phyloP scores from a whole-genome alignment of 2,113 vertebrate genomes.

The Lepus americanus region DNA sequence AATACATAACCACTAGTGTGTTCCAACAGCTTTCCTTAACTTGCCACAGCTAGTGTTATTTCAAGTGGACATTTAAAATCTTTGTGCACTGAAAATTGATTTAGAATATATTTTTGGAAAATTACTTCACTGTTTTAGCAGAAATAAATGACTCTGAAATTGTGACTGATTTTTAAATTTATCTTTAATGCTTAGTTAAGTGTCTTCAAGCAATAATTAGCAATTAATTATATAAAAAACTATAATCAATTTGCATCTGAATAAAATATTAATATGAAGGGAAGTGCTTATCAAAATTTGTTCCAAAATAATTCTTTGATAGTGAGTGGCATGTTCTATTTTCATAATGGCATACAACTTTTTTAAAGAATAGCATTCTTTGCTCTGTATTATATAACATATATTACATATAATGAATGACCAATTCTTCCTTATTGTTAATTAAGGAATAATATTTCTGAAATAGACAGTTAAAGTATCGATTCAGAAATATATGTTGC shows the following conservation, averaged over 20 bases:
- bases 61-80: neutral
- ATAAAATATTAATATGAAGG: neutral
- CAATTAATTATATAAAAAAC: neutral
- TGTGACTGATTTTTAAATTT: neutral
- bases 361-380: neutral
- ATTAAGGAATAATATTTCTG: neutral
- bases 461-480: neutral
- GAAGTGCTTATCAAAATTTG: neutral
- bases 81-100: neutral
- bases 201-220: neutral
- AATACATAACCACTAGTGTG: neutral
- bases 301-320: neutral
- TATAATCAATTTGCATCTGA: neutral
- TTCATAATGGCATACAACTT: neutral
- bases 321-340: neutral
- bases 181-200: neutral
- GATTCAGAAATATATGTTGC: neutral
- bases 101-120: neutral
- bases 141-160: neutral
- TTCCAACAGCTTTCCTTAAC: neutral
- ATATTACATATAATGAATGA: neutral
- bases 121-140: neutral
- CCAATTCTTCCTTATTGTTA: neutral
- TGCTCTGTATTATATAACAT: neutral
- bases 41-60: neutral